Percentiles rank a stretch among this genome's conserved stretches.
Evolutionary conservation across 2,888 invertebrate genomes (phyloP).

Genomic region (Lasius platythorax): DNA sequence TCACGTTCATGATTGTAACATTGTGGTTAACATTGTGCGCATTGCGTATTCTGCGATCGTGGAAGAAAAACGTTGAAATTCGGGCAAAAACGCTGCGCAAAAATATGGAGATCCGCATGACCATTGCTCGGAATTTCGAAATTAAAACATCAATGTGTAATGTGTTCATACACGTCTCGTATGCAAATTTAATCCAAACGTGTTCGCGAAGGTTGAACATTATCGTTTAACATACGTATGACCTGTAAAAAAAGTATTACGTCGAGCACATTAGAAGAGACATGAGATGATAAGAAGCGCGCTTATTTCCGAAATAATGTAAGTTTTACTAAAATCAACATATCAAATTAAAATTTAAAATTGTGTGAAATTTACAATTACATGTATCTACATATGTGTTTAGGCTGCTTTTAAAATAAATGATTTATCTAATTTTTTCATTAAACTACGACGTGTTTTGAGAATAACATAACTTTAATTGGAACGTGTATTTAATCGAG

Average conservation of each 20-base stretch:
- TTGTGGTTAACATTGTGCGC: background rate
- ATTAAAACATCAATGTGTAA: conserved; percentile 52
- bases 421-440: background rate
- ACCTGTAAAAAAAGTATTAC: background rate
- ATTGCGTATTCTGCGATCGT: conserved; percentile 47
- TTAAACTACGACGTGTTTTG: background rate
- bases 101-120: conserved; percentile 37
- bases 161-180: background rate
- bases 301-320: background rate
- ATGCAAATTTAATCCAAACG: conserved; percentile 45
- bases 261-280: background rate
- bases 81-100: conserved; percentile 11
- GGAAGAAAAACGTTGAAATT: conserved; percentile 53
- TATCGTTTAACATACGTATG: conserved; percentile 7
- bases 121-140: conserved; percentile 22
- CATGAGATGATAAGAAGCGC: background rate
- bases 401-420: background rate
- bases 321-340: background rate
- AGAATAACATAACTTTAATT: background rate
- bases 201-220: conserved; percentile 28
- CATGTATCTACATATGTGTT: too few relatives aligned
- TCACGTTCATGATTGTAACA: too few relatives aligned
- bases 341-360: background rate
- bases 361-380: background rate
- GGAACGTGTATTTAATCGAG: too few relatives aligned